Percentiles rank a stretch among this genome's conserved stretches.
These are phyloP conservation scores for Rhagonycha fulva DNA, from an alignment of 2,888 invertebrate species.

Conservation along the genomic window DNA sequence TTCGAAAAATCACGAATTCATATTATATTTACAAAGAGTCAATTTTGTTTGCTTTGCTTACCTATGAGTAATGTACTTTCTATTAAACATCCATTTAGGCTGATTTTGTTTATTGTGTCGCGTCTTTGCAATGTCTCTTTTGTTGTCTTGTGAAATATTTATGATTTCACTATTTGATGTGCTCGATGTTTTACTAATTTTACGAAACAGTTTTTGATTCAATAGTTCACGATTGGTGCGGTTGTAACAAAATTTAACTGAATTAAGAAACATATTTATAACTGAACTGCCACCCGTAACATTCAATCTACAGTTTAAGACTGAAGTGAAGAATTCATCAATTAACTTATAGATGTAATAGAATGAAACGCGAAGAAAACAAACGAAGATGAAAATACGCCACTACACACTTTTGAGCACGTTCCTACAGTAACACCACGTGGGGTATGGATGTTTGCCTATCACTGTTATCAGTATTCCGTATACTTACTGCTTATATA, in stretches of 20 bases:
- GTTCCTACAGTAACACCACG: slow-evolving; percentile 23
- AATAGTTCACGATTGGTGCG: slow-evolving; percentile 42
- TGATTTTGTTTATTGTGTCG: slow-evolving; percentile 15
- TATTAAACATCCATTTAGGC: slow-evolving; percentile 47
- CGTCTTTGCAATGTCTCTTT: slow-evolving; percentile 54
- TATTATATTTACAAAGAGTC: neutral
- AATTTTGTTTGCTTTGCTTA: slow-evolving; percentile 34
- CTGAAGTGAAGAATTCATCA: slow-evolving; percentile 34
- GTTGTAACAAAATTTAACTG: slow-evolving; percentile 16
- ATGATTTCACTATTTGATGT: slow-evolving; percentile 65
- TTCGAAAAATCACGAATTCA: neutral
- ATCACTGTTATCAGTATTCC: neutral
- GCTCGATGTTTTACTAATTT: slow-evolving; percentile 65
- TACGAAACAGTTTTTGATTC: slow-evolving; percentile 25
- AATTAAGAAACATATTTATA: slow-evolving; percentile 17
- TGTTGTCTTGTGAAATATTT: slow-evolving; percentile 23
- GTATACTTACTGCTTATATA: neutral
- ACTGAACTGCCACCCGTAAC: neutral
- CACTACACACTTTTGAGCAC: slow-evolving; percentile 6
- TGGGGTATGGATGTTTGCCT: slow-evolving; percentile 24
- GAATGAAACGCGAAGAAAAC: slow-evolving; percentile 49
- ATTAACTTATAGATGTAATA: slow-evolving; percentile 41
- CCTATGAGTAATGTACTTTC: slow-evolving; percentile 52
- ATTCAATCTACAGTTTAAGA: slow-evolving; percentile 1
- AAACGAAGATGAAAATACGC: slow-evolving; percentile 31